Evolutionary conservation across 2,888 invertebrate genomes (phyloP).

Genomic region (Tenthredo distinguenda): DNA sequence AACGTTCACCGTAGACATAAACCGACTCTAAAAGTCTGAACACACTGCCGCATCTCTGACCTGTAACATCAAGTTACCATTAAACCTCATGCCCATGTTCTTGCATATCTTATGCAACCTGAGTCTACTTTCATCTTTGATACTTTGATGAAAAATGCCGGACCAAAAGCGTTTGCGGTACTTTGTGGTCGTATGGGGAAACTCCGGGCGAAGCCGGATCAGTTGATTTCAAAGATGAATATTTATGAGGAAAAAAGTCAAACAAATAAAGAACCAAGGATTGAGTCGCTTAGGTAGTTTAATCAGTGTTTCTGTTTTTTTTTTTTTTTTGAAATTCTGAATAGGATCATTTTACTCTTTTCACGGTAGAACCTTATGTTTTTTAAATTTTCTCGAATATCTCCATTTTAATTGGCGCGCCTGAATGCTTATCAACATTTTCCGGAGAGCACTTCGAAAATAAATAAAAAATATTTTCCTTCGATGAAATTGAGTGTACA

Average conservation of each 20-base stretch:
- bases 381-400: background rate
- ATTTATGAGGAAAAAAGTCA: background rate
- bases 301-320: background rate
- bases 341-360: background rate
- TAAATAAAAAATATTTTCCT: background rate
- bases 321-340: background rate
- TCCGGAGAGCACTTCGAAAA: background rate
- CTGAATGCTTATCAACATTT: background rate
- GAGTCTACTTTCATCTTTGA: conserved; percentile 21
- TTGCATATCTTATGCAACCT: conserved; percentile 11
- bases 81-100: conserved; percentile 6
- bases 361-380: background rate
- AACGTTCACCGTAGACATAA: conserved; percentile 13
- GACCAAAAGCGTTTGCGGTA: background rate
- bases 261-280: background rate
- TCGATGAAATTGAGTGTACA: background rate
- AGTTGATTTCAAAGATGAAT: background rate
- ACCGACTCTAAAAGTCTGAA: background rate
- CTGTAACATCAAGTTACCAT: conserved; percentile 34
- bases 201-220: background rate
- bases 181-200: background rate
- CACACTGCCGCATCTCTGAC: background rate
- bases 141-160: background rate
- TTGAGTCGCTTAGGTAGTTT: background rate
- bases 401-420: background rate